These are phyloP conservation scores for Bombylius discolor DNA, from an alignment of 2,888 invertebrate species.

Conservation along the genomic window DNA sequence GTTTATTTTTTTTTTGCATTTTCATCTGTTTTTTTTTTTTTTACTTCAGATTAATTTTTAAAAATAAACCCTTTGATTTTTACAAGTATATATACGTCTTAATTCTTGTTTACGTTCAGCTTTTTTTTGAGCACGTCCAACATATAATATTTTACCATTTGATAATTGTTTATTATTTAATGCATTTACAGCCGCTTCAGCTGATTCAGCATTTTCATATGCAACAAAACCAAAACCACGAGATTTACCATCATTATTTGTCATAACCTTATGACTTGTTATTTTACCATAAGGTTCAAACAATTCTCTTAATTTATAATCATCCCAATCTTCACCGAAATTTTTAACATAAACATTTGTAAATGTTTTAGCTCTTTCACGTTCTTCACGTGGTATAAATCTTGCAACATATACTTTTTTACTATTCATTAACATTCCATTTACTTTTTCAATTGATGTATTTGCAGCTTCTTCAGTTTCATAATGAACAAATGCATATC, in stretches of 20 bases:
- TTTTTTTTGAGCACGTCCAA: conserved; percentile 97
- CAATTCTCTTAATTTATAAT: conserved; percentile 78
- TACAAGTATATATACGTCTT: conserved; percentile 64
- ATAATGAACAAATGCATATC: conserved; percentile 98
- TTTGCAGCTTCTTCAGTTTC: conserved; percentile 97
- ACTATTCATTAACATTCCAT: conserved; percentile 93
- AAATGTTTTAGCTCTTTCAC: conserved; percentile 91
- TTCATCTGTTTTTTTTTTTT: too few species aligned
- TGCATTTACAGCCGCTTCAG: conserved; percentile 84
- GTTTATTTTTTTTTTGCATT: too few species aligned
- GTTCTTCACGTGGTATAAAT: conserved; percentile 95
- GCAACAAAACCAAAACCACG: conserved; percentile 99
- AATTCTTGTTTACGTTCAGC: conserved; percentile 96
- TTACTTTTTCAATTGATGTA: conserved; percentile 96
- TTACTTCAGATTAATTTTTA: too few species aligned
- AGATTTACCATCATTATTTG: conserved; percentile 83
- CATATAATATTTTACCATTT: conserved; percentile 81
- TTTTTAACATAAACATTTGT: conserved; percentile 99
- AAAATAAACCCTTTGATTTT: too few species aligned
- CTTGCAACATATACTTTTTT: conserved; percentile 97
- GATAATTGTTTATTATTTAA: conserved; percentile 81
- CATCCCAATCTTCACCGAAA: conserved; percentile 88
- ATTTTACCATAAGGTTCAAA: conserved; percentile 88
- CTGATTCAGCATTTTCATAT: conserved; percentile 91
- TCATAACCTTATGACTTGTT: conserved; percentile 81